Percentiles rank a stretch among this genome's conserved stretches.
Conservation (phyloP, 2,113 vertebrate species). For the Seriola rivoliana region DNA sequence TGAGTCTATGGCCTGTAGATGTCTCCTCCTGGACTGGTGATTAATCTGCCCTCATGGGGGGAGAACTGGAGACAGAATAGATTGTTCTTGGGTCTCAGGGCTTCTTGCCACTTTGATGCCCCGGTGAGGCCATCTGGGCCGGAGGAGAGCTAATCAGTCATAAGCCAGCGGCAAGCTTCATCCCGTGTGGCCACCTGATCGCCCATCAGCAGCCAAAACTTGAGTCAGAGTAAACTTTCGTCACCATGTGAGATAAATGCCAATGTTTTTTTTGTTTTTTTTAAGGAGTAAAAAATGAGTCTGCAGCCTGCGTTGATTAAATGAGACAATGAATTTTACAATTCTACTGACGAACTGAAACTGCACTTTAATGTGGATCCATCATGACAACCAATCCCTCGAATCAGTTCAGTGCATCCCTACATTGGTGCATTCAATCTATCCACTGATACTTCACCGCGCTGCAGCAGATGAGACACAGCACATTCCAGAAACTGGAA, state of each 20-base stretch:
- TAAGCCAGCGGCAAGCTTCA: slow-evolving; percentile 25
- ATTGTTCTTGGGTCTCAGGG: slow-evolving; percentile 46
- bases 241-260: not conserved
- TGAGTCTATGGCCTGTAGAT: slow-evolving; percentile 57
- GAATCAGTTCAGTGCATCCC: not conserved
- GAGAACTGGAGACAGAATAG: slow-evolving; percentile 21
- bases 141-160: slow-evolving; percentile 65
- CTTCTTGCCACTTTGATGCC: slow-evolving; percentile 42
- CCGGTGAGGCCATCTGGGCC: slow-evolving; percentile 61
- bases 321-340: too few species aligned
- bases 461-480: too few species aligned
- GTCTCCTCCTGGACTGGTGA: slow-evolving; percentile 45
- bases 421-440: too few species aligned
- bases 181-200: slow-evolving; percentile 49
- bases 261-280: not conserved
- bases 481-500: too few species aligned
- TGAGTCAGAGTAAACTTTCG: slow-evolving; percentile 13
- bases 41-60: slow-evolving; percentile 61
- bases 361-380: not conserved
- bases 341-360: not conserved
- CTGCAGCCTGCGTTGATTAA: not conserved
- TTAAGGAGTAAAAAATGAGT: not conserved
- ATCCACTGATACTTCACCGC: too few species aligned
- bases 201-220: slow-evolving; percentile 6
- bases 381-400: too few species aligned